Evolutionary conservation across 2,888 invertebrate genomes (phyloP).

Genomic region (Callimorpha dominula): DNA sequence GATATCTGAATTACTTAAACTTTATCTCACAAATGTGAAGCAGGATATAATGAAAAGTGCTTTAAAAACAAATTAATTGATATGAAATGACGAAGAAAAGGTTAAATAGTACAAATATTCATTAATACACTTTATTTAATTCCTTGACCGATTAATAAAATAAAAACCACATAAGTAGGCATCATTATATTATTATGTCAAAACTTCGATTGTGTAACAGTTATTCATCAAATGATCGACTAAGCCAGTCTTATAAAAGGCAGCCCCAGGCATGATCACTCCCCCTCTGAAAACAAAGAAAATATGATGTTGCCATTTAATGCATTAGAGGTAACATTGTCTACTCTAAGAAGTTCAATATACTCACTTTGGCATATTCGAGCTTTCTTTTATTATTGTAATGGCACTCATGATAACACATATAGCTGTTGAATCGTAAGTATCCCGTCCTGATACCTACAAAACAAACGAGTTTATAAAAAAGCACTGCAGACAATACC

Average conservation of each 20-base stretch:
- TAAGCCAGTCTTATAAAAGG: slow-evolving; percentile 58
- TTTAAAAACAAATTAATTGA: too few relatives aligned
- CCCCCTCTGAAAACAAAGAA: slow-evolving; percentile 56
- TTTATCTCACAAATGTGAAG: too few relatives aligned
- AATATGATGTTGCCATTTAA: too few relatives aligned
- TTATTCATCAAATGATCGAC: slow-evolving; percentile 53
- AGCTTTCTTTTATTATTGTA: slow-evolving; percentile 57
- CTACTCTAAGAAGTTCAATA: background rate
- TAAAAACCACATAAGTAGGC: background rate
- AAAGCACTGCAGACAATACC: background rate
- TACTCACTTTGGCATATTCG: slow-evolving; percentile 63
- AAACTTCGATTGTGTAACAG: slow-evolving; percentile 50
- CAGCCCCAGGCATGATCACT: slow-evolving; percentile 60
- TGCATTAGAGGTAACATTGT: background rate
- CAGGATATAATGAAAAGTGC: too few relatives aligned
- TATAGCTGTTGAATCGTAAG: slow-evolving; percentile 60
- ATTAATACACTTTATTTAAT: background rate
- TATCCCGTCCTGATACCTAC: slow-evolving; percentile 63
- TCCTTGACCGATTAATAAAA: background rate
- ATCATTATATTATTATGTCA: background rate
- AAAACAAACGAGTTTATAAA: slow-evolving; percentile 8
- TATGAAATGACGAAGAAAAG: too few relatives aligned
- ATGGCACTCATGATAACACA: slow-evolving; percentile 55
- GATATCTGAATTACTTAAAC: too few relatives aligned
- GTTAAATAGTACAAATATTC: background rate